These are phyloP conservation scores for Pedicia rivosa DNA, from an alignment of 2,888 invertebrate genomes.

Conservation along the genomic window DNA sequence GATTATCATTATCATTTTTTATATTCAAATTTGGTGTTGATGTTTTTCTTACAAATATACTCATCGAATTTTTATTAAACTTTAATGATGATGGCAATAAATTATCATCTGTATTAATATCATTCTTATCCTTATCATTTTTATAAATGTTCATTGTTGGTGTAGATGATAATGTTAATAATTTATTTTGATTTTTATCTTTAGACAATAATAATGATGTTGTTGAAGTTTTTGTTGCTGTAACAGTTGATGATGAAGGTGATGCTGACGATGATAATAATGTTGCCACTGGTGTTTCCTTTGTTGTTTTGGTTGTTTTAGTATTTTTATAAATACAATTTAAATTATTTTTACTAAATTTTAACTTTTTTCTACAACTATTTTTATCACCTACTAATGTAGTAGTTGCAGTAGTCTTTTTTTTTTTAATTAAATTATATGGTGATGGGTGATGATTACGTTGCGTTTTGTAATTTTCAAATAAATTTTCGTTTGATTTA, in stretches of 20 bases:
- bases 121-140: not conserved
- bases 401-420: too few species aligned
- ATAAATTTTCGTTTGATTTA: constrained; percentile 13
- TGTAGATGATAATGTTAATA: constrained; percentile 10
- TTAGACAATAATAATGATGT: constrained; percentile 12
- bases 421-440: not conserved
- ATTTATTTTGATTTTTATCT: constrained; percentile 2
- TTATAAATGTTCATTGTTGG: too few species aligned
- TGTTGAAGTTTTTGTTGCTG: constrained; percentile 6
- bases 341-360: too few species aligned
- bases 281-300: too few species aligned
- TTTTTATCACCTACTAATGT: not conserved
- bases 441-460: constrained; percentile 2
- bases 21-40: not conserved
- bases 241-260: constrained; percentile 1
- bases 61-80: constrained; percentile 13
- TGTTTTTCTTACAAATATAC: constrained; percentile 10
- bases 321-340: too few species aligned
- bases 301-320: too few species aligned
- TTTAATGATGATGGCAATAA: constrained; percentile 11
- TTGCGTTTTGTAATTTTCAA: constrained; percentile 8
- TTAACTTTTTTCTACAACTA: too few species aligned
- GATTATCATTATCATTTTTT: constrained; percentile 4
- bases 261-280: not conserved
- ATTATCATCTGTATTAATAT: not conserved